Conservation (phyloP, 1,140 invertebrate species). For the Lucilia cuprina region DNA sequence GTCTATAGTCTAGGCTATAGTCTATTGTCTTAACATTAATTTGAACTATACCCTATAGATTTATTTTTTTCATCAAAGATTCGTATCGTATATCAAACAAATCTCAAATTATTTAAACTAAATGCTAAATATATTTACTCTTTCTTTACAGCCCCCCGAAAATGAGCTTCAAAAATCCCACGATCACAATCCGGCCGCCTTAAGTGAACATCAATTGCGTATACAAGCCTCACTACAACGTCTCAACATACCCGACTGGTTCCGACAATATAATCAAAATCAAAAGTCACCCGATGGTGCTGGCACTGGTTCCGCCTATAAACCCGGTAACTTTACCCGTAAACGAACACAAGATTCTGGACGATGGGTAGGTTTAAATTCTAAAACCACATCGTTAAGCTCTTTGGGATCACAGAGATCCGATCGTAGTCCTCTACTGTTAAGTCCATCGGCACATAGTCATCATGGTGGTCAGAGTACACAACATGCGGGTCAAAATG, state of each 20-base stretch:
- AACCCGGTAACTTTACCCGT: slow-evolving; percentile 62
- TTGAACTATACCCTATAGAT: too few relatives aligned
- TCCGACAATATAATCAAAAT: slow-evolving; percentile 61
- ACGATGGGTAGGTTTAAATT: slow-evolving; percentile 76
- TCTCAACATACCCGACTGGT: slow-evolving; percentile 93
- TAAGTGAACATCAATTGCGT: slow-evolving; percentile 90
- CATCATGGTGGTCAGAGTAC: slow-evolving; percentile 58
- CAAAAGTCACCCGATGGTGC: slow-evolving; percentile 60
- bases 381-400: slow-evolving; percentile 80
- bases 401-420: slow-evolving; percentile 67
- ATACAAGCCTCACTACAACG: slow-evolving; percentile 91
- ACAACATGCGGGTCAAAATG: neutral
- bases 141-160: slow-evolving; percentile 81
- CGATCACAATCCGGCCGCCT: slow-evolving; percentile 66
- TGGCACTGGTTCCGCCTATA: slow-evolving; percentile 51
- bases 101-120: too few relatives aligned
- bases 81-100: too few relatives aligned
- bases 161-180: slow-evolving; percentile 84
- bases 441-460: slow-evolving; percentile 61
- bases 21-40: too few relatives aligned
- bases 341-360: slow-evolving; percentile 74
- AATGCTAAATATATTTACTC: too few relatives aligned
- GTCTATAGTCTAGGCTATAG: too few relatives aligned
- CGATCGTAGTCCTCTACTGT: slow-evolving; percentile 58
- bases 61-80: too few relatives aligned